A percentile compares a stretch with the other conserved stretches of the same genome.
Evolutionary conservation across 1,140 invertebrate genomes (phyloP).

Genomic region (Apolygus lucorum): DNA sequence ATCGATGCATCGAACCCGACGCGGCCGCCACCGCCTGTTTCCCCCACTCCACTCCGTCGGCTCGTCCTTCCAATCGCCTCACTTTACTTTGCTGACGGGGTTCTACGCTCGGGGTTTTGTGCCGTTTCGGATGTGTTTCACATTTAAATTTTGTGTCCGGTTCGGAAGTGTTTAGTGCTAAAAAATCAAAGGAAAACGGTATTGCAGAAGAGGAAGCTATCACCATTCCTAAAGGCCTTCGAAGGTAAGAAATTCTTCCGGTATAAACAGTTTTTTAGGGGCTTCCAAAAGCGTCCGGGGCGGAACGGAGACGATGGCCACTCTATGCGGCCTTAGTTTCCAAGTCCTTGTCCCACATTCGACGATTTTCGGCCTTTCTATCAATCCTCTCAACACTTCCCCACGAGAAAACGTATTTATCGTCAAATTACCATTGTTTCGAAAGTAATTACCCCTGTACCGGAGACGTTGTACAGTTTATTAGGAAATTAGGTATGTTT

Average conservation of each 20-base stretch:
- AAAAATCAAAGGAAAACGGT: neutral
- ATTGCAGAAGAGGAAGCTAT: neutral
- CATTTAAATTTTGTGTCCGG: neutral
- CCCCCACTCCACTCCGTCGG: neutral
- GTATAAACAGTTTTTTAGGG: neutral
- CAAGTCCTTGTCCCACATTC: constrained; percentile 10
- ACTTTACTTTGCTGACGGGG: neutral
- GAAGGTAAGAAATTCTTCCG: neutral
- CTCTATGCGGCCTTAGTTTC: neutral
- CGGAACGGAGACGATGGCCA: neutral
- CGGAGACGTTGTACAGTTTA: neutral
- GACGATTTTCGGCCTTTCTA: neutral
- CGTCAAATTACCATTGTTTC: no score
- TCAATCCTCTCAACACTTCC: neutral
- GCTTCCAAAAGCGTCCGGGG: neutral
- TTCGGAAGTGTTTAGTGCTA: neutral
- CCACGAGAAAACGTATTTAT: no score
- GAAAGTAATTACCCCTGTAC: no score
- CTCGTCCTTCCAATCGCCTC: constrained; percentile 9
- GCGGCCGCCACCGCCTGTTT: neutral
- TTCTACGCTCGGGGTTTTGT: neutral
- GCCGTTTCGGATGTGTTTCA: constrained; percentile 6
- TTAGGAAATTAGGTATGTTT: neutral
- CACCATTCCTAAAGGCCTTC: neutral
- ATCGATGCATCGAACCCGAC: neutral